Percentiles rank a stretch among this genome's conserved stretches.
Evolutionary conservation across 2,888 invertebrate genomes (phyloP).

Genomic region (Nephrotoma appendiculata): DNA sequence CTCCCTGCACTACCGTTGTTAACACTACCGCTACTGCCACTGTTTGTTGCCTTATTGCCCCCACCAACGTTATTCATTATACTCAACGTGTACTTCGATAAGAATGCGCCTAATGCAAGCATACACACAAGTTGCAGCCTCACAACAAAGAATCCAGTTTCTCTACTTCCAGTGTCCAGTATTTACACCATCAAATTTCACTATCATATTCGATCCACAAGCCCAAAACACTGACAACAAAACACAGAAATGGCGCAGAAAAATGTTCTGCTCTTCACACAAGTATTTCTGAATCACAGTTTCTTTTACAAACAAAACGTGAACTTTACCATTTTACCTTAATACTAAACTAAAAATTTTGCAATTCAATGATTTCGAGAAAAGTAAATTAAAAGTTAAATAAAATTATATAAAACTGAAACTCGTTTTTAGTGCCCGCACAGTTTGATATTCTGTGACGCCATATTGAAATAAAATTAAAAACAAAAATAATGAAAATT

Average conservation of each 20-base stretch:
- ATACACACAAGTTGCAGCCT: slow-evolving; percentile 19
- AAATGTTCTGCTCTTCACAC: background rate
- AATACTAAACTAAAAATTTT: background rate
- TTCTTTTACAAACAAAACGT: background rate
- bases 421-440: background rate
- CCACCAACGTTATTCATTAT: slow-evolving; percentile 26
- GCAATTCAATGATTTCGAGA: background rate
- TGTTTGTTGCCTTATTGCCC: slow-evolving; percentile 10
- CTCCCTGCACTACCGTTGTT: background rate
- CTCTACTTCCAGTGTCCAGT: background rate
- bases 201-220: background rate
- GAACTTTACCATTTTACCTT: background rate
- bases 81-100: slow-evolving; percentile 28
- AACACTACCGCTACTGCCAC: background rate
- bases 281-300: background rate
- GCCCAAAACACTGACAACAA: background rate
- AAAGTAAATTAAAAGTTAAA: background rate
- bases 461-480: background rate
- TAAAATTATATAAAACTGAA: background rate
- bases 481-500: background rate
- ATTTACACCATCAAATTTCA: background rate
- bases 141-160: background rate
- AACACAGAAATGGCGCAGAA: background rate
- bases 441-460: background rate
- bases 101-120: slow-evolving; percentile 31